Conservation (phyloP, 2,888 invertebrate genomes). For the Oxytorus armatus region DNA sequence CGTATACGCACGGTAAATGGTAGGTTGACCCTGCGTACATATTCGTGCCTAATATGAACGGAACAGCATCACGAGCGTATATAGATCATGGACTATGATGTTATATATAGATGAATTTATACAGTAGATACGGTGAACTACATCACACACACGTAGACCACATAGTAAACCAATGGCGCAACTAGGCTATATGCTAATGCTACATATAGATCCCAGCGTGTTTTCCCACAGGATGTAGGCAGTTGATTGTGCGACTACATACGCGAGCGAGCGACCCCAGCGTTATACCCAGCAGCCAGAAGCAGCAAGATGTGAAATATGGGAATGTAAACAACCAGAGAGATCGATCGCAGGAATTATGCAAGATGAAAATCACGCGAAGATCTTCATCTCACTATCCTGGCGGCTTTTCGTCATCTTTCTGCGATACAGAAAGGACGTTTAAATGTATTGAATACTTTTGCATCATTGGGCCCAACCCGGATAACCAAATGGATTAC, state of each 20-base stretch:
- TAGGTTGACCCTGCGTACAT: constrained; percentile 60
- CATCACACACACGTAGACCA: constrained; percentile 23
- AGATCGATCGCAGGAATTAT: not conserved
- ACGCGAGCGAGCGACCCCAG: not conserved
- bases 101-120: constrained; percentile 4
- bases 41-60: constrained; percentile 55
- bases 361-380: not conserved
- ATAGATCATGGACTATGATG: constrained; percentile 23
- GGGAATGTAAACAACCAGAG: not conserved
- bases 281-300: constrained; percentile 28
- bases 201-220: constrained; percentile 39
- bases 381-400: not conserved
- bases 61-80: constrained; percentile 34
- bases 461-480: not conserved
- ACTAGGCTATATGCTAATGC: constrained; percentile 32
- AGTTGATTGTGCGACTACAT: constrained; percentile 57
- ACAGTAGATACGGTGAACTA: constrained; percentile 23
- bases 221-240: constrained; percentile 48
- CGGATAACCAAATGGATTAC: not conserved
- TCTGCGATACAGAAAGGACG: not conserved
- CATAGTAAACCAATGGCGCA: constrained; percentile 38
- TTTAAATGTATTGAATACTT: not conserved
- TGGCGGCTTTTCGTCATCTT: no score
- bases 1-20: constrained; percentile 32
- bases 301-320: not conserved